Evolutionary conservation across 2,797 vertebrate genomes (phyloP), one percentile per base, ranked within the genome.

Genomic region (Phrynocephalus forsythii): DNA sequence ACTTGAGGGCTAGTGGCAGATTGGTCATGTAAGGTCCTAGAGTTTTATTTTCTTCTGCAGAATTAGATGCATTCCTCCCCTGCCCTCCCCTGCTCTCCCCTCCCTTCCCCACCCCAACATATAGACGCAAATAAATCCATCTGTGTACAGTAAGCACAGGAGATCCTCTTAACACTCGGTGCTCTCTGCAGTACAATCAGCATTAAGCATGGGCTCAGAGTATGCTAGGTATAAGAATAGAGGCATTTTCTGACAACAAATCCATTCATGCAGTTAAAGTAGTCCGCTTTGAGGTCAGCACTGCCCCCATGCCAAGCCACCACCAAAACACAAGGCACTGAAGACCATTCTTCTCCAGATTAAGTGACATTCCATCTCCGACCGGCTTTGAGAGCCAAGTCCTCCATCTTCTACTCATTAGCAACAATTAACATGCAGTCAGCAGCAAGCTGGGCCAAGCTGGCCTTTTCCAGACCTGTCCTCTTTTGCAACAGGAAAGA

Each of bases 351-450:
- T 84, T 80, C 90, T 80, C 44, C 0, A 91, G 82, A 91, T 26
- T 16, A 94, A 94, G 90, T 85, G 18, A 87, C n/a, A 63, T 90
- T 5, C 91, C 94, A 93, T 94, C 92, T 94, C 83, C 82, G 86
- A 0, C 18, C 22, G 83, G 91, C 90, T 95, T 91, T 66, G 89
- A 52, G 89, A 95, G 90, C 86, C 63, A 63, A 87, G 76, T 86
- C 84, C 83, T 91, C 92, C 91, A 84, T 92, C 80, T 90, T 92
- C 87, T 90, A 90, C 93, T 95, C 93, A 95, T 95, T 95, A 95
- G 92, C 82, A 92, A 90, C 95, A 95, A 96, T 96, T 96, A 96
- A 94, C 84, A 60, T 30, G 89, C 91, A 87, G 92, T 94, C 93
- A 91, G 85, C 6, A 73, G 28, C 28, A 66, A 90, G 90, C 92